Conservation (phyloP, 2,113 vertebrate genomes). For the Prionailurus bengalensis region DNA sequence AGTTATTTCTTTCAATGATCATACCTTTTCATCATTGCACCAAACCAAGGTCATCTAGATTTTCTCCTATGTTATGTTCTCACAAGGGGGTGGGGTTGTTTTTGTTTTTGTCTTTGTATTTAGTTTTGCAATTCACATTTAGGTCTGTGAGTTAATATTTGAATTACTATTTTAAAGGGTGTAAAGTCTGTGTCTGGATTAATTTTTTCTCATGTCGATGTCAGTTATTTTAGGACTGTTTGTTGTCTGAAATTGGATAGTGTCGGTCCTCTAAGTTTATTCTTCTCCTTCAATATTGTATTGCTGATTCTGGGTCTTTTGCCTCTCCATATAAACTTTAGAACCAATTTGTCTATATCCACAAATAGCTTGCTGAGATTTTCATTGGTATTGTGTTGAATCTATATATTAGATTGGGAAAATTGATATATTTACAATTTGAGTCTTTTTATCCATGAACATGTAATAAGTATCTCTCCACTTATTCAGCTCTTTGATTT, state of each 20-base stretch:
- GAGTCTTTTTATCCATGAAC: background rate
- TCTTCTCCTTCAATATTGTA: background rate
- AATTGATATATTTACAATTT: background rate
- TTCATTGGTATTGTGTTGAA: background rate
- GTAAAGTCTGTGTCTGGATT: background rate
- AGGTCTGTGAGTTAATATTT: background rate
- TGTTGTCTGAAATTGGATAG: background rate
- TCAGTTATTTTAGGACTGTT: background rate
- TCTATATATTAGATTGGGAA: background rate
- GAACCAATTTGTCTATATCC: background rate
- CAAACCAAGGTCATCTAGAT: background rate
- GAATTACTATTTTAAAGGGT: background rate
- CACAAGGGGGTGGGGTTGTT: background rate
- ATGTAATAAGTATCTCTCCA: background rate
- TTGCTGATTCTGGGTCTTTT: background rate
- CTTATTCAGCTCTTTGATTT: conserved; percentile 1
- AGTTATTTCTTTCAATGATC: background rate
- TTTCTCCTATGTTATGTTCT: background rate
- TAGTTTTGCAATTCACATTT: conserved; percentile 6
- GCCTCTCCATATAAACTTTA: background rate
- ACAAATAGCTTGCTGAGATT: background rate
- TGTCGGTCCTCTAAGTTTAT: background rate
- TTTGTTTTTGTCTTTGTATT: background rate
- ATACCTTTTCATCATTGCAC: background rate
- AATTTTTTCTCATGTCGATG: background rate